Conservation (phyloP, 2,113 vertebrate species). For the Eulemur rufifrons region DNA sequence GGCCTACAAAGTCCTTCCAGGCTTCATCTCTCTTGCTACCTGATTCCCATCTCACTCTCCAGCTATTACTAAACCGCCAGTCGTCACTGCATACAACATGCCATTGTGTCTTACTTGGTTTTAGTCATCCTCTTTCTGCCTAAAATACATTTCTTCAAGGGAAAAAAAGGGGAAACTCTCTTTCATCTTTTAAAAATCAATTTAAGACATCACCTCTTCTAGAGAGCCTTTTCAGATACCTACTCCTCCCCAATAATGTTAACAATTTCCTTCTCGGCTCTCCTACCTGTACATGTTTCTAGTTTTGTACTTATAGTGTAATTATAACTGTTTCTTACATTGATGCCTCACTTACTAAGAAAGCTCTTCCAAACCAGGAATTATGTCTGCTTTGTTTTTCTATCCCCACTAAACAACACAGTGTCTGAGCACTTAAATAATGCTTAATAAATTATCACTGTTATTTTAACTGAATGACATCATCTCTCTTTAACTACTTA, state of each 20-base stretch:
- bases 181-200: background rate
- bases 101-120: background rate
- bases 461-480: conserved; percentile 27
- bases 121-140: background rate
- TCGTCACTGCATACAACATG: background rate
- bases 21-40: background rate
- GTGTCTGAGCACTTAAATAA: background rate
- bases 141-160: conserved; percentile 3
- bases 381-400: background rate
- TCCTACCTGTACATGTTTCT: background rate
- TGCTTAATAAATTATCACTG: background rate
- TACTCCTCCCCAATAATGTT: background rate
- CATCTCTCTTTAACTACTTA: background rate
- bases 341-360: background rate
- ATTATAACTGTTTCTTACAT: background rate
- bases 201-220: background rate
- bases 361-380: background rate
- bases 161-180: background rate
- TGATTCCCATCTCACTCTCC: background rate
- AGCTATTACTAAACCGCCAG: background rate
- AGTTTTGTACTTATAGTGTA: background rate
- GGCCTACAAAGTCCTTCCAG: background rate
- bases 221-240: background rate
- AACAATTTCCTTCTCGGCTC: background rate
- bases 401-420: background rate